A percentile compares a stretch with the other conserved stretches of the same genome.
phyloP scores from a whole-genome alignment of 64 coral and sea anemone genomes.

The Montipora capricornis region DNA sequence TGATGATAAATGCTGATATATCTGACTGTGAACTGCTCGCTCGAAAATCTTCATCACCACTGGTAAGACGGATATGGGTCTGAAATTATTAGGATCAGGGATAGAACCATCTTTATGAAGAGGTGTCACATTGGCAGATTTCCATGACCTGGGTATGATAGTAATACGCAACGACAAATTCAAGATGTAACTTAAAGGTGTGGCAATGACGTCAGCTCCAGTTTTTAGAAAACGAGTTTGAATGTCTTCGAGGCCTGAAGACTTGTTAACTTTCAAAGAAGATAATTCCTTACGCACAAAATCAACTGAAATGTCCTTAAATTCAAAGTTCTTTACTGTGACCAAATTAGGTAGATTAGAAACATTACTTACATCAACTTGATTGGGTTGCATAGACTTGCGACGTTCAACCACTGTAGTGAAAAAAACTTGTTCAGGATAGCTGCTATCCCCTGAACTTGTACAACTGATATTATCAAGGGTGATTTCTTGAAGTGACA shows the following conservation, averaged over 20 bases:
- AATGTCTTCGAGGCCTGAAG: slow-evolving; percentile 14
- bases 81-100: slow-evolving; percentile 20
- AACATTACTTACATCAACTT: too few species aligned
- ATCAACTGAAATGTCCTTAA: slow-evolving; percentile 33
- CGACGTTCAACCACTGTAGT: slow-evolving; percentile 26
- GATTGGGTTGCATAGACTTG: not conserved
- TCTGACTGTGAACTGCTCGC: slow-evolving; percentile 29
- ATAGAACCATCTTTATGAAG: slow-evolving; percentile 1
- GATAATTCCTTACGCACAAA: slow-evolving; percentile 57
- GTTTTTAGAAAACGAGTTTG: slow-evolving; percentile 32
- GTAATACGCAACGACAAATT: not conserved
- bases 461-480: slow-evolving; percentile 26
- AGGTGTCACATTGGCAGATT: too few species aligned
- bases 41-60: slow-evolving; percentile 45
- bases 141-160: not conserved
- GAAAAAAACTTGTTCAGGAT: slow-evolving; percentile 37
- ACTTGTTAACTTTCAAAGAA: slow-evolving; percentile 30
- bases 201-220: slow-evolving; percentile 28
- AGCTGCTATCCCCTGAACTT: slow-evolving; percentile 3
- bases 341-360: too few species aligned
- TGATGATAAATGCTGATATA: slow-evolving; percentile 19
- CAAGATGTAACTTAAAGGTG: slow-evolving; percentile 22
- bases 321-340: not conserved
- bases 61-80: slow-evolving; percentile 28
- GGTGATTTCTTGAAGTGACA: slow-evolving; percentile 27